Evolutionary conservation across 2,888 invertebrate genomes (phyloP), one percentile per base, ranked within the genome.

Genomic region (Busseola fusca): DNA sequence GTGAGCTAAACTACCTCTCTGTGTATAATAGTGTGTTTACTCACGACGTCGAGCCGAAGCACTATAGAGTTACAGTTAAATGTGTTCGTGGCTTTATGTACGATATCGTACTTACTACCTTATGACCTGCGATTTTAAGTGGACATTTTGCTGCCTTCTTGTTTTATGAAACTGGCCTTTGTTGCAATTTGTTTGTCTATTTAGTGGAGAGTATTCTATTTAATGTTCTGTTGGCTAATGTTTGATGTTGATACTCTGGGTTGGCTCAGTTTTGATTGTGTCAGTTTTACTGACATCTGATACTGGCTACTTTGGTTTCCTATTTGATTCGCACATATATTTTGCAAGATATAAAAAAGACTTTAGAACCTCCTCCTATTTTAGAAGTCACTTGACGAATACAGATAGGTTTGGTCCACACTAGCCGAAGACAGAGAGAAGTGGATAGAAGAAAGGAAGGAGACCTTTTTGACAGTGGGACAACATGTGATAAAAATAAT

Each of bases 1-100:
- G 76, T 78, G 30, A 72, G 59, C 54, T 64, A 57, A 5, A 42
- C 52, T 69, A 78, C 82, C 74, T 80, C 76, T 64, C 76, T 73
- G 65, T 69, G 63, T 66, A 12, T 34, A 7, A 9, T 37, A 64
- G 62, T 64, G 64, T 64, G 58, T 72, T 64, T 68, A 64, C 65
- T 80, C 63, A 78, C 62, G 66, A 37, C 37, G 25, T 48, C 34
- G 27, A 37, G 42, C 37, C 69, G n/a, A 59, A 59, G 34, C 57
- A 64, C 64, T 81, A 54, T 45, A 64, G 60, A 70, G 27, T 54
- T 42, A 0, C 18, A 63, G 48, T 34, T n/a, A 64, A 56, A 48
- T 76, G 62, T 42, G 45, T 60, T 56, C 50, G 25, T 50, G 34
- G 30, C 42, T 76, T 14, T 80, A 63, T 77, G 6, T 37, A 34